A percentile compares a stretch with the other conserved stretches of the same genome.
Conservation (phyloP, 2,797 vertebrate species). For the Enteromius paludinosus region DNA sequence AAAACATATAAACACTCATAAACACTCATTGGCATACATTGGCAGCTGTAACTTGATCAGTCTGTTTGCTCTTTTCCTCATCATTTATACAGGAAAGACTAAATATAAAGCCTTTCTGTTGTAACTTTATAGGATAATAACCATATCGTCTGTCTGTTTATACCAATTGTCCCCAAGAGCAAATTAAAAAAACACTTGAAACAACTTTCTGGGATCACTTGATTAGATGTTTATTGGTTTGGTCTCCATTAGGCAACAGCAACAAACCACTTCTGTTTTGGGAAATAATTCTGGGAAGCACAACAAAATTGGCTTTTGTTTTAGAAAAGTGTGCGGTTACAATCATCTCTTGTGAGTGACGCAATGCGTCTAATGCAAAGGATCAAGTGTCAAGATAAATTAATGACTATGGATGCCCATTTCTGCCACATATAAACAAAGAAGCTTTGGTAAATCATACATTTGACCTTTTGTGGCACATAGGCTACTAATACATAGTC, state of each 20-base stretch:
- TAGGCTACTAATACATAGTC: neutral
- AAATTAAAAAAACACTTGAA: neutral
- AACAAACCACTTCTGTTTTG: neutral
- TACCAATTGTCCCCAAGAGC: neutral
- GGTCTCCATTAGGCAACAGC: neutral
- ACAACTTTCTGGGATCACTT: slow-evolving; percentile 2
- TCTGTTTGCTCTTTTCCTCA: slow-evolving; percentile 6
- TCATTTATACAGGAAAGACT: slow-evolving; percentile 13
- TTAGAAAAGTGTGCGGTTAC: slow-evolving; percentile 11
- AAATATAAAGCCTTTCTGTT: slow-evolving; percentile 28
- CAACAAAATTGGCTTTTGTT: neutral
- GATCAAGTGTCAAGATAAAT: neutral
- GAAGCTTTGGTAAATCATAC: neutral
- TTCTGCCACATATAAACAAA: neutral
- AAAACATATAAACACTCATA: slow-evolving; percentile 28
- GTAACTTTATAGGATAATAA: slow-evolving; percentile 41
- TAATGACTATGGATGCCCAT: neutral
- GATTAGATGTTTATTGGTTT: slow-evolving; percentile 38
- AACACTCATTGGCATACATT: neutral
- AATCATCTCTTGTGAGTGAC: slow-evolving; percentile 12
- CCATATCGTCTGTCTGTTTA: slow-evolving; percentile 36
- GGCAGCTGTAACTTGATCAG: slow-evolving; percentile 5
- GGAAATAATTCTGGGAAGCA: slow-evolving; percentile 10
- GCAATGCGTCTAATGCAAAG: neutral
- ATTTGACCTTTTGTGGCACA: neutral